Evolutionary conservation across 2,113 vertebrate genomes (phyloP), one percentile per base, ranked within the genome.

Genomic region (Seriola aureovittata): DNA sequence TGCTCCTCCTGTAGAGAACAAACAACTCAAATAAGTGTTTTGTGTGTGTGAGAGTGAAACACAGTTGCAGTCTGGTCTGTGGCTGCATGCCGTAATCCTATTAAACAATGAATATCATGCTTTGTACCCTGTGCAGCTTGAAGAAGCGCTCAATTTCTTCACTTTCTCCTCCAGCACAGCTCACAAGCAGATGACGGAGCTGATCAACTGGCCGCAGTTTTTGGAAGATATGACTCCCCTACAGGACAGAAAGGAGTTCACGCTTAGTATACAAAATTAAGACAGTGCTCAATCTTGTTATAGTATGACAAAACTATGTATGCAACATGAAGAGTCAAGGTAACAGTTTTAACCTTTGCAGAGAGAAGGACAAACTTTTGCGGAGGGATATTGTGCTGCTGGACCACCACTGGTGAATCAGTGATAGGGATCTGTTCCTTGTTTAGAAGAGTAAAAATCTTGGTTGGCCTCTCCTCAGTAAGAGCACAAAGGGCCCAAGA

Each of bases 221-320:
- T 86, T 99, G 96, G 91, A 99, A 99, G 90, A 99, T 97, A 81
- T 98, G 96, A 87, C 98, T 99, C 50, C 98, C 98, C 98, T 99
- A 25, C 13, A 80, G 1, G 62, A 65, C 23, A 4, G 19, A 2
- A 81, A 59, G 16, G 10, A 36, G 54, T 17, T 38, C 6, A 14
- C 6, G 55, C 4, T 82, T 32, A 82, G 34, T 23, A 67, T 9
- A 42, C 13, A 8, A 16, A 57, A 21, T 5, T 3, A n/a, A 34
- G 12, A 59, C 34, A 25, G 0, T 5, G 38, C 7, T 38, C 23
- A 2, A 1, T 48, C 69, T 19, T 42, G 36, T 71, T 1, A 50
- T 12, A 57, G 1, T 21, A 25, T n/a, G 54, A 55, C 12, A 73
- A 50, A 21, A 81, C 3, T 55, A 1, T 1, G 1, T 34, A 13